These are phyloP conservation scores for Astyanax mexicanus DNA, from an alignment of 2,797 vertebrate species.

Conservation along the genomic window DNA sequence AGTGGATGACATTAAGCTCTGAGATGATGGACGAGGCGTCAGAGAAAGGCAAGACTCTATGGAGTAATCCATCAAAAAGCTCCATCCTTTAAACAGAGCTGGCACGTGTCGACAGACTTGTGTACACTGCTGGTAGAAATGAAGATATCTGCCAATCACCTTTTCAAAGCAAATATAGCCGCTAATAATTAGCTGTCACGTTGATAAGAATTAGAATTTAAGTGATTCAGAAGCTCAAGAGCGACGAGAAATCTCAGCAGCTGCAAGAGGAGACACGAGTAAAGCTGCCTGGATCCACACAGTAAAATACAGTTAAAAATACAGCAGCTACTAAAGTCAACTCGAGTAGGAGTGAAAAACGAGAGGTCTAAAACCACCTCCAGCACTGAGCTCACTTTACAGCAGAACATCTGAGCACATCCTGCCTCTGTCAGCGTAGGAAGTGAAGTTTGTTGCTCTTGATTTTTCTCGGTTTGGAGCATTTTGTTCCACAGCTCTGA, in stretches of 20 bases:
- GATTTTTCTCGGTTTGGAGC: not conserved
- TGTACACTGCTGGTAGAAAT: conserved; percentile 17
- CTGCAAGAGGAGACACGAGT: not conserved
- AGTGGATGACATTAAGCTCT: conserved; percentile 25
- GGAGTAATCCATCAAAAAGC: conserved; percentile 38
- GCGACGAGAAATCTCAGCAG: not conserved
- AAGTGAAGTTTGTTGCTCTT: not conserved
- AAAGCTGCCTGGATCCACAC: not conserved
- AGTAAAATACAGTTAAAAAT: too few species aligned
- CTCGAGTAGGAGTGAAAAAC: too few species aligned
- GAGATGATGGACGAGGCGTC: conserved; percentile 44
- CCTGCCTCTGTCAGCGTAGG: not conserved
- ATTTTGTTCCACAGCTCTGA: not conserved
- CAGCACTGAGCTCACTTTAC: not conserved
- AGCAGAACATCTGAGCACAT: too few species aligned
- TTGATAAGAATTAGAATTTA: conserved; percentile 1
- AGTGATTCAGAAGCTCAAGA: not conserved
- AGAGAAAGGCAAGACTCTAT: conserved; percentile 16
- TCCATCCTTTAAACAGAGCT: conserved; percentile 13
- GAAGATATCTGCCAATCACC: conserved; percentile 25
- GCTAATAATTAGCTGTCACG: conserved; percentile 14
- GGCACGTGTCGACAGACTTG: conserved; percentile 5
- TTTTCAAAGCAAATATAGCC: conserved; percentile 24
- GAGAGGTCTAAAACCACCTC: not conserved
- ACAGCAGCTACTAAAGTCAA: too few species aligned